Conservation (phyloP, 2,888 invertebrate genomes). For the Cerastis leucographa region DNA sequence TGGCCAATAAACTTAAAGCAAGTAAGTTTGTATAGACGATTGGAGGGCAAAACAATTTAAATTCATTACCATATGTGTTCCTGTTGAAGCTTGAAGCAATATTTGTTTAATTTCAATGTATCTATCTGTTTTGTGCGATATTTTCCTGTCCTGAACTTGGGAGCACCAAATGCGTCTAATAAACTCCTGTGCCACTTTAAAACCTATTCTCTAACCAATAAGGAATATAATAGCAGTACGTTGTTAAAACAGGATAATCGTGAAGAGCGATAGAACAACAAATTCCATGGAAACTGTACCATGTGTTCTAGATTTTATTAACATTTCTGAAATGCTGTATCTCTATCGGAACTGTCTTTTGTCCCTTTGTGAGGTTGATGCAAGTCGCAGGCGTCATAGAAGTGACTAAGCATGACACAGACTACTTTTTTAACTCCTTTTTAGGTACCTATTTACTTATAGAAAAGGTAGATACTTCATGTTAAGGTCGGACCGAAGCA, state of each 20-base stretch:
- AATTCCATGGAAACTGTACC: slow-evolving; percentile 37
- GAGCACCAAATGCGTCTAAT: slow-evolving; percentile 44
- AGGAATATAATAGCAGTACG: slow-evolving; percentile 4
- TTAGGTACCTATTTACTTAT: background rate
- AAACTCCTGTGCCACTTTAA: background rate
- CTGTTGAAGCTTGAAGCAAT: slow-evolving; percentile 36
- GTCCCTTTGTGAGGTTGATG: background rate
- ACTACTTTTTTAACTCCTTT: background rate
- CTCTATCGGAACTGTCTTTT: slow-evolving; percentile 24
- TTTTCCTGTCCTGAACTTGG: slow-evolving; percentile 56
- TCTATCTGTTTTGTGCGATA: slow-evolving; percentile 36
- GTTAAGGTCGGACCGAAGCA: background rate
- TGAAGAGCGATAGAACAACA: slow-evolving; percentile 33
- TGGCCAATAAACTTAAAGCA: slow-evolving; percentile 44
- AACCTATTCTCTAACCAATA: background rate
- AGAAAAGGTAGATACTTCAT: background rate
- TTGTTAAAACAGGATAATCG: slow-evolving; percentile 57
- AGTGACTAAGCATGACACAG: slow-evolving; percentile 16
- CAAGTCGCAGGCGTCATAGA: slow-evolving; percentile 11
- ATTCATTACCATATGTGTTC: slow-evolving; percentile 46
- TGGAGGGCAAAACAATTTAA: slow-evolving; percentile 44
- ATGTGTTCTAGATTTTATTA: slow-evolving; percentile 27
- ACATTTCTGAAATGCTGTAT: slow-evolving; percentile 5
- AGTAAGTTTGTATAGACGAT: slow-evolving; percentile 31
- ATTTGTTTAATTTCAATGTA: slow-evolving; percentile 44